A percentile compares a stretch with the other conserved stretches of the same genome.
Evolutionary conservation across 92 coral and sea anemone genomes (phyloP).

Genomic region (Micromussa lordhowensis): DNA sequence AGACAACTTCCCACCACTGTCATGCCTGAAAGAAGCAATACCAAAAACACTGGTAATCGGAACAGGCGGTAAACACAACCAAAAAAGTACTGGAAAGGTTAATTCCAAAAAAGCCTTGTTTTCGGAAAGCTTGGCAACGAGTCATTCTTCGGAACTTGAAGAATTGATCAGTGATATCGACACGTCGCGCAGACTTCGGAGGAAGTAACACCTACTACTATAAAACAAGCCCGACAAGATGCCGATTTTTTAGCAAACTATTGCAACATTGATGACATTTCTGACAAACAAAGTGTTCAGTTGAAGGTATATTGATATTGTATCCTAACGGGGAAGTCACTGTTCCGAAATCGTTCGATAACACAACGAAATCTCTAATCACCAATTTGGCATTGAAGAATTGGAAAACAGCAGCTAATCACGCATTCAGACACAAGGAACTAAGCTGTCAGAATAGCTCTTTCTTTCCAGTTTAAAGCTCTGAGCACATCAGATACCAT

Average conservation of each 20-base stretch:
- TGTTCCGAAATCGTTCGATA: constrained; percentile 42
- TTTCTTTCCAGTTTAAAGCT: constrained; percentile 39
- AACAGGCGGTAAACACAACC: background rate
- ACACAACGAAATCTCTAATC: constrained; percentile 38
- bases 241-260: too few species aligned
- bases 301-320: background rate
- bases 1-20: background rate
- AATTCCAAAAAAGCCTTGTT: background rate
- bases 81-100: background rate
- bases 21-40: background rate
- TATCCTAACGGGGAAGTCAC: constrained; percentile 54
- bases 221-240: too few species aligned
- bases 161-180: background rate
- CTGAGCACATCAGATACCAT: constrained; percentile 55
- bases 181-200: background rate
- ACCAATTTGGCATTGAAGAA: constrained; percentile 48
- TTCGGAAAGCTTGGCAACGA: background rate
- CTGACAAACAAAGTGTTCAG: too few species aligned
- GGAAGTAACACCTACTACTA: too few species aligned
- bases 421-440: constrained; percentile 43
- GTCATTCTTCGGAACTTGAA: background rate
- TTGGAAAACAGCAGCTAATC: constrained; percentile 69
- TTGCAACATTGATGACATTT: too few species aligned
- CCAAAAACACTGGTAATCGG: background rate
- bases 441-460: background rate